Evolutionary conservation across 2,797 vertebrate genomes (phyloP), one percentile per base, ranked within the genome.

Genomic region (Vireo griseus): DNA sequence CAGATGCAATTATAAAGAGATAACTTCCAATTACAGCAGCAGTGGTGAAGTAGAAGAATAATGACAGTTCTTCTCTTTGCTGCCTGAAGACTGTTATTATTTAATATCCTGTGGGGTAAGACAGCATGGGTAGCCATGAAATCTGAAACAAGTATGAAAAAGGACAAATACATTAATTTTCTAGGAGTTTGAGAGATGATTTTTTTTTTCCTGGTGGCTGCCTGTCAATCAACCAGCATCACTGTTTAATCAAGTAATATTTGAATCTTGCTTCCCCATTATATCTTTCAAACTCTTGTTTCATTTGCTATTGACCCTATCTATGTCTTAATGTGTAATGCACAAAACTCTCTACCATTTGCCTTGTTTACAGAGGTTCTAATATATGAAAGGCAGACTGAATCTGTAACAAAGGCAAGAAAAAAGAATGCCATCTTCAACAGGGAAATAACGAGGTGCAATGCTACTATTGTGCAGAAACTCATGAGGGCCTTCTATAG

Each of bases 1-100:
- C 95, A 97, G 92, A 97, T 96, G 77, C 93, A 97, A 96, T 97
- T 97, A 97, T 94, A 96, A 71, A 61, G 40, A 97, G 96, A 96
- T 97, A 97, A 95, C 82, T 96, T 97, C 91, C 94, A 97, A 97
- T 97, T 97, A 96, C 61, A 95, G 71, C 94, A 96, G 90, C 71
- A 95, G 84, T 86, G 12, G 73, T 95, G 79, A 96, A 93, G 90
- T 26, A 59, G 51, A 92, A 94, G 73, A 89, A 92, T 47, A 85
- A 94, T 13, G 31, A 96, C 87, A 97, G 96, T 97, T 97, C 68
- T 95, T 94, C 71, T 62, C 59, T 79, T 84, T 92, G 55, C 84
- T 95, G 65, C 68, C 88, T 95, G 91, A 94, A 92, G 78, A 94
- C 71, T 94, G 77, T 85, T 95, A 94, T 95, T 94, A 95, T 93